These are phyloP conservation scores for Oplegnathus fasciatus DNA, from an alignment of 2,113 vertebrate genomes.

Conservation along the genomic window DNA sequence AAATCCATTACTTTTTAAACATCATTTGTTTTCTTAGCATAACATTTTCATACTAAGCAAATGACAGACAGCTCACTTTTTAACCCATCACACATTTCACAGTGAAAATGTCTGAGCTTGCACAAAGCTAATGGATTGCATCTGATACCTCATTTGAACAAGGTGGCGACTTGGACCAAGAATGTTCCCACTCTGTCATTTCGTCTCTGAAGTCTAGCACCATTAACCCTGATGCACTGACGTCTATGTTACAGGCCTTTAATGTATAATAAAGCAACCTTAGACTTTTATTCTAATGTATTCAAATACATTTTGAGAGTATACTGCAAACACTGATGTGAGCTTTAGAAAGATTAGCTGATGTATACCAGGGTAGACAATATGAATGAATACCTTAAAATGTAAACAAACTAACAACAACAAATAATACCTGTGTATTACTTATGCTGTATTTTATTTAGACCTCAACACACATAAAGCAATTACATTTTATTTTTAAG, in stretches of 20 bases:
- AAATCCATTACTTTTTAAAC: constrained; percentile 54
- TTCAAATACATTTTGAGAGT: neutral
- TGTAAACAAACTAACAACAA: too few relatives aligned
- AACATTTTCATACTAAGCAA: constrained; percentile 48
- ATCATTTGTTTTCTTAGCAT: constrained; percentile 52
- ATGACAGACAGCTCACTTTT: constrained; percentile 54
- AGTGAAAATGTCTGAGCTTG: constrained; percentile 47
- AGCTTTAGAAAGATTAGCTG: neutral
- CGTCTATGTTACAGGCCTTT: neutral
- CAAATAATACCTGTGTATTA: too few relatives aligned
- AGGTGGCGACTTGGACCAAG: constrained; percentile 12
- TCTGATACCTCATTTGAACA: constrained; percentile 52
- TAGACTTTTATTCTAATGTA: neutral
- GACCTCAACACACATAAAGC: too few relatives aligned
- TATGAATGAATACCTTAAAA: neutral
- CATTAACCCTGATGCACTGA: constrained; percentile 29
- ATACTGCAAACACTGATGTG: neutral
- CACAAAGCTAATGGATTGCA: constrained; percentile 61
- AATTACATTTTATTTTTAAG: too few relatives aligned
- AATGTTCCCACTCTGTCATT: constrained; percentile 30
- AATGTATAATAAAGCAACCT: neutral
- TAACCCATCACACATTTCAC: constrained; percentile 34
- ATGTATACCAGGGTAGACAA: neutral
- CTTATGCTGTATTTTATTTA: too few relatives aligned
- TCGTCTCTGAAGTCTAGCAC: neutral